phyloP scores from a whole-genome alignment of 2,113 vertebrate genomes.

The Gobiocypris rarus region DNA sequence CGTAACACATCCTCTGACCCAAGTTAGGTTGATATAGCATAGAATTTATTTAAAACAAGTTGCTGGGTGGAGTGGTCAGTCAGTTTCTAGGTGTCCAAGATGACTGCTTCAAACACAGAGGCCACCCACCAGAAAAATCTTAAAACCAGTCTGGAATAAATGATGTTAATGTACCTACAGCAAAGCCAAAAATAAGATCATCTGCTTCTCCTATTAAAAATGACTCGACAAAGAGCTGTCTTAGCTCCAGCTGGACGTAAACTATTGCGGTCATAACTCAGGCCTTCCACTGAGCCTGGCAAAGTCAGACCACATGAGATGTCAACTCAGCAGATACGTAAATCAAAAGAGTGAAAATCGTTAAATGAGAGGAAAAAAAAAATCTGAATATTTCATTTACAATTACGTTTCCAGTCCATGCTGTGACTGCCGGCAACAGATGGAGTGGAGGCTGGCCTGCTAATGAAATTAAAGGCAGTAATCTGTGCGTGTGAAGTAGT shows the following conservation, averaged over 20 bases:
- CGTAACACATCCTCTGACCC: neutral
- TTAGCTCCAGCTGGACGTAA: slow-evolving; percentile 70
- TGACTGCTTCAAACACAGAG: slow-evolving; percentile 16
- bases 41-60: neutral
- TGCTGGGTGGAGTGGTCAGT: neutral
- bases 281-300: slow-evolving; percentile 58
- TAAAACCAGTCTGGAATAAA: slow-evolving; percentile 46
- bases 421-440: slow-evolving; percentile 31
- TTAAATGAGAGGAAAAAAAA: slow-evolving; percentile 48
- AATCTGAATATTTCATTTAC: slow-evolving; percentile 55
- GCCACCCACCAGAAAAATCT: slow-evolving; percentile 24
- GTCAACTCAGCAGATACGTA: slow-evolving; percentile 58
- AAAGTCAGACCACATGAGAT: slow-evolving; percentile 57
- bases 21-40: neutral
- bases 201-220: slow-evolving; percentile 72
- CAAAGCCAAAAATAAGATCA: slow-evolving; percentile 53
- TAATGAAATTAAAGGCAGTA: slow-evolving; percentile 70
- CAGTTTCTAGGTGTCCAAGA: slow-evolving; percentile 15
- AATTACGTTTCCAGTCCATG: slow-evolving; percentile 53
- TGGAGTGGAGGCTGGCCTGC: slow-evolving; percentile 57
- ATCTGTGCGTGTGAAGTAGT: slow-evolving; percentile 59
- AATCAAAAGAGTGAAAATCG: slow-evolving; percentile 57
- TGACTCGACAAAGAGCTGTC: slow-evolving; percentile 63
- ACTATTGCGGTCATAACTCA: slow-evolving; percentile 63
- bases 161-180: slow-evolving; percentile 25